A percentile compares a stretch with the other conserved stretches of the same genome.
Conservation (phyloP, 2,797 vertebrate genomes). For the Eutrigla gurnardus region DNA sequence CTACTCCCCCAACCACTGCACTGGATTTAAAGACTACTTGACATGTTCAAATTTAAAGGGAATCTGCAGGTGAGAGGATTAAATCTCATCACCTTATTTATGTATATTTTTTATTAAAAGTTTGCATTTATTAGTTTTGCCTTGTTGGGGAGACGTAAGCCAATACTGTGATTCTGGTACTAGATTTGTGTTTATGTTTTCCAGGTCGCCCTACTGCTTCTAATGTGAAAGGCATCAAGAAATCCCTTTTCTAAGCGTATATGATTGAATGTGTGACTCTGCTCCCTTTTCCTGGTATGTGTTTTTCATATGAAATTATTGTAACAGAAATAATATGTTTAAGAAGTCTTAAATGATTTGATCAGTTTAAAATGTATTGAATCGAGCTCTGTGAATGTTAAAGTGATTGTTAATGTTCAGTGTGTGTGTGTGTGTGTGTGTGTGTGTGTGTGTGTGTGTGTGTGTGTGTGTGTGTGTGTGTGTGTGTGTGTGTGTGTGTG, state of each 20-base stretch:
- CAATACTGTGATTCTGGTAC: constrained; percentile 4
- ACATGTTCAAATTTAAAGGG: constrained; percentile 11
- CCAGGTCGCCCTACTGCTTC: background rate
- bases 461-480: background rate
- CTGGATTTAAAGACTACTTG: background rate
- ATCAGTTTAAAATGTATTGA: constrained; percentile 11
- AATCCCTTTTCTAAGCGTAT: background rate
- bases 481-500: too few species aligned
- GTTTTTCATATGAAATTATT: background rate
- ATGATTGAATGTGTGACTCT: constrained; percentile 15
- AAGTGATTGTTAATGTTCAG: constrained; percentile 36
- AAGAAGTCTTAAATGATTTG: constrained; percentile 31
- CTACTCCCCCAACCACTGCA: background rate
- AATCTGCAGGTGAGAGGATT: constrained; percentile 1
- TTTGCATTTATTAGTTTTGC: background rate
- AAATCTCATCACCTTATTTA: background rate
- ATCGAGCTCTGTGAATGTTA: constrained; percentile 50
- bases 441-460: too few species aligned
- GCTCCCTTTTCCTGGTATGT: background rate
- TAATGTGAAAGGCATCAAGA: background rate
- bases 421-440: constrained; percentile 3
- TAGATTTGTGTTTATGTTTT: constrained; percentile 1
- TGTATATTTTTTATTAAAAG: too few species aligned
- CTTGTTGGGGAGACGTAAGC: background rate
- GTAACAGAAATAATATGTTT: constrained; percentile 19